Evolutionary conservation across 1,140 invertebrate genomes (phyloP).

Genomic region (Saccostrea cuccullata): DNA sequence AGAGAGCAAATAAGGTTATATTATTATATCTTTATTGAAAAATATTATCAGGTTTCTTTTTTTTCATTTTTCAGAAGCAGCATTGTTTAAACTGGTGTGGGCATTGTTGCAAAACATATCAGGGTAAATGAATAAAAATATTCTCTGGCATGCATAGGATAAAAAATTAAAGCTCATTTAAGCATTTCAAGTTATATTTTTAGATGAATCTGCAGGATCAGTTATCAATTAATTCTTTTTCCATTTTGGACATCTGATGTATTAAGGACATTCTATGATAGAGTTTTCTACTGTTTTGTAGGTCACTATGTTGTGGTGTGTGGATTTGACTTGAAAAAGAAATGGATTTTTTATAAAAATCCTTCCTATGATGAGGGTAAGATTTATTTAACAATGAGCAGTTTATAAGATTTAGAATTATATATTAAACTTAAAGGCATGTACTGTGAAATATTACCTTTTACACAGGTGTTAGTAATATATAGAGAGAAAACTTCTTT

Average conservation of each 20-base stretch:
- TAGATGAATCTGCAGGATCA: too few species aligned
- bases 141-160: too few species aligned
- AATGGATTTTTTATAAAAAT: constrained; percentile 66
- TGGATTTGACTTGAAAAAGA: constrained; percentile 66
- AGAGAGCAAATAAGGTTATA: neutral
- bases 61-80: constrained; percentile 79
- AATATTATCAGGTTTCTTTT: constrained; percentile 68
- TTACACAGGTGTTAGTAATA: too few species aligned
- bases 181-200: too few species aligned
- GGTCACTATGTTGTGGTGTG: constrained; percentile 69
- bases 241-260: too few species aligned
- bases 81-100: constrained; percentile 79
- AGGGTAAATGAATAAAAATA: constrained; percentile 51
- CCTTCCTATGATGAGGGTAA: constrained; percentile 66
- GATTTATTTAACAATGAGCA: neutral
- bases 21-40: neutral
- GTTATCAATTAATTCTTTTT: too few species aligned
- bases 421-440: too few species aligned
- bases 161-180: too few species aligned
- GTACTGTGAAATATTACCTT: too few species aligned
- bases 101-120: constrained; percentile 62
- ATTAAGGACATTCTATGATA: neutral
- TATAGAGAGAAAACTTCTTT: neutral
- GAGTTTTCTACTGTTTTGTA: constrained; percentile 41
- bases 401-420: too few species aligned